These are phyloP conservation scores for Clarias fuscus DNA, from an alignment of 2,797 vertebrate species.

Conservation along the genomic window DNA sequence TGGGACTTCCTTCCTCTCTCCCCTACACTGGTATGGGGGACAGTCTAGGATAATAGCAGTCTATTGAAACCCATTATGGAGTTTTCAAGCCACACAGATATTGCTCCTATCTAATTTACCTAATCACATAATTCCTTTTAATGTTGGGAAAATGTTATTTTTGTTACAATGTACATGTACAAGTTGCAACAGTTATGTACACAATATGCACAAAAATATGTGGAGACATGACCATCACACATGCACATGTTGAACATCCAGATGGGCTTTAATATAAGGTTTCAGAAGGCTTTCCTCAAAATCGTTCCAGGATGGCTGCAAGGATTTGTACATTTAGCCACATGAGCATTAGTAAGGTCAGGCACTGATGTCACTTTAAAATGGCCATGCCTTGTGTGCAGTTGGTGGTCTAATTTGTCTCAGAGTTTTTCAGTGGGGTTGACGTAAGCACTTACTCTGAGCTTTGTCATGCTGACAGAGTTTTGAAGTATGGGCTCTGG, in stretches of 20 bases:
- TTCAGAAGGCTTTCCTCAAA: background rate
- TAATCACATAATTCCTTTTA: background rate
- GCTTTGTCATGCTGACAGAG: background rate
- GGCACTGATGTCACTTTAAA: background rate
- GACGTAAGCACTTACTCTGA: background rate
- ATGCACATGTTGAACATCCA: too few relatives aligned
- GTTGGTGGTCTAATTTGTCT: background rate
- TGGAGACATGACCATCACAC: background rate
- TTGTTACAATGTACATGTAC: background rate
- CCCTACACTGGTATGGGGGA: conserved; percentile 22
- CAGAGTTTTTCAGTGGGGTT: background rate
- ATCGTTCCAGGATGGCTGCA: background rate
- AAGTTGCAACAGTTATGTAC: background rate
- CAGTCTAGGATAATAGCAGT: conserved; percentile 3
- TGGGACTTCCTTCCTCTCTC: conserved; percentile 1
- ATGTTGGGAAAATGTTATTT: background rate
- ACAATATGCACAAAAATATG: background rate
- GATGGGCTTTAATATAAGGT: background rate
- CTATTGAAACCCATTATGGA: background rate
- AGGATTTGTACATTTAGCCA: background rate
- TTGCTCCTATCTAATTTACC: background rate
- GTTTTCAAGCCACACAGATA: conserved; percentile 21
- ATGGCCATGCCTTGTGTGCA: background rate
- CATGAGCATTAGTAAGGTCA: background rate
- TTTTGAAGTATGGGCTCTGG: background rate